Percentiles rank a stretch among this genome's conserved stretches.
phyloP scores from a whole-genome alignment of 2,797 vertebrate species.

The Gephyroberyx darwinii region DNA sequence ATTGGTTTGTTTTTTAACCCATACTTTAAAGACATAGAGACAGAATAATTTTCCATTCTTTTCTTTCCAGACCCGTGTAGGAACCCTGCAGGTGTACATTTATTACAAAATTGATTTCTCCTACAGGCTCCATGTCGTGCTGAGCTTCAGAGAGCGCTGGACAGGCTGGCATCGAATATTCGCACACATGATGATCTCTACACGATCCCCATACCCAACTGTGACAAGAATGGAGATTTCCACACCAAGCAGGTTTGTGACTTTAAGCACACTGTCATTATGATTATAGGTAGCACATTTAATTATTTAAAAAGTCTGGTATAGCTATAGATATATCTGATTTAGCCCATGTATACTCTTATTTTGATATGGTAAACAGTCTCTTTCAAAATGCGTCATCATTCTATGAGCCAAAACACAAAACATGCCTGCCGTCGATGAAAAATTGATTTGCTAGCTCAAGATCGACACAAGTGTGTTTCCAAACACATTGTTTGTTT shows the following conservation, averaged over 20 bases:
- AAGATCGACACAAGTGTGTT: conserved; percentile 62
- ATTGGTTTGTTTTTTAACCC: not conserved
- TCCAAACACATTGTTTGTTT: conserved; percentile 48
- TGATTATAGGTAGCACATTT: not conserved
- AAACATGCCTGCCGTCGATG: conserved; percentile 49
- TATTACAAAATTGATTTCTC: conserved; percentile 1
- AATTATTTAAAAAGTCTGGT: conserved; percentile 34
- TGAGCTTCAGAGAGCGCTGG: conserved; percentile 89
- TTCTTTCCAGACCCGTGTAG: not conserved
- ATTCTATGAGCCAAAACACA: conserved; percentile 50
- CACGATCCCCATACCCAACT: conserved; percentile 94
- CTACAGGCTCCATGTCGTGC: conserved; percentile 90
- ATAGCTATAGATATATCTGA: no score
- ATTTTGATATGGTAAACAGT: conserved; percentile 45
- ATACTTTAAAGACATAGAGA: not conserved
- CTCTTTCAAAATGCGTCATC: conserved; percentile 49
- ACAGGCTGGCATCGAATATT: conserved; percentile 87
- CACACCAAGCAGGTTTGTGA: conserved; percentile 90
- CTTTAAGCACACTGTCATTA: conserved; percentile 9
- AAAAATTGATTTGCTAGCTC: conserved; percentile 59
- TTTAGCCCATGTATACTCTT: conserved; percentile 38
- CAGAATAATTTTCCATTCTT: not conserved
- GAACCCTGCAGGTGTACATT: not conserved
- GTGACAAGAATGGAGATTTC: conserved; percentile 93
- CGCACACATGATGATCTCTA: conserved; percentile 93